These are phyloP conservation scores for Furnarius figulus DNA, from an alignment of 2,113 vertebrate species.

Conservation along the genomic window DNA sequence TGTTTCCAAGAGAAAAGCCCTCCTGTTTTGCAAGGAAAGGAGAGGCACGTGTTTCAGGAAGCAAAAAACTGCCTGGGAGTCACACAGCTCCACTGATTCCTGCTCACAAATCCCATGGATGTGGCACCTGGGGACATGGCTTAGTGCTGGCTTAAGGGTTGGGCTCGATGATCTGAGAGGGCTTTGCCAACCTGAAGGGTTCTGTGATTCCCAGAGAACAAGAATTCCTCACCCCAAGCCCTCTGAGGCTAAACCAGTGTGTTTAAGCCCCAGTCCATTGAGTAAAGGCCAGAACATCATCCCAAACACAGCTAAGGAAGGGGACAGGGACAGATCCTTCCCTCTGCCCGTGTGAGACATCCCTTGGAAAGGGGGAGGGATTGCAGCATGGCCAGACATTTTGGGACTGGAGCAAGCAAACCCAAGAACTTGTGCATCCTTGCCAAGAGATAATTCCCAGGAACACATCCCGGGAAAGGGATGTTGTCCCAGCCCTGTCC, in stretches of 20 bases:
- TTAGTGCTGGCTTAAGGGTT: neutral
- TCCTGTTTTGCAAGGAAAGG: neutral
- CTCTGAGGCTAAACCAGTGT: neutral
- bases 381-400: neutral
- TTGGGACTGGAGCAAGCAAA: neutral
- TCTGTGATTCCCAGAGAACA: neutral
- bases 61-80: neutral
- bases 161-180: neutral
- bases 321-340: neutral
- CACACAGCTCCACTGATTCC: neutral
- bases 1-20: neutral
- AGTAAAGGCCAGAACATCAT: neutral
- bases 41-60: neutral
- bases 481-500: neutral
- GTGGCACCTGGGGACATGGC: neutral
- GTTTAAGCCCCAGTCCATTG: neutral
- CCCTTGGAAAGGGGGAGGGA: neutral
- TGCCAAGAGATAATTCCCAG: neutral
- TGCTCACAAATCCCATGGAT: neutral
- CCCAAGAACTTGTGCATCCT: neutral
- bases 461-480: rapidly evolving
- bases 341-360: neutral
- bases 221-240: neutral
- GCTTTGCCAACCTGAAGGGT: neutral
- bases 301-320: neutral